A percentile compares a stretch with the other conserved stretches of the same genome.
Conservation (phyloP, 2,113 vertebrate genomes). For the Ailurus styani region DNA sequence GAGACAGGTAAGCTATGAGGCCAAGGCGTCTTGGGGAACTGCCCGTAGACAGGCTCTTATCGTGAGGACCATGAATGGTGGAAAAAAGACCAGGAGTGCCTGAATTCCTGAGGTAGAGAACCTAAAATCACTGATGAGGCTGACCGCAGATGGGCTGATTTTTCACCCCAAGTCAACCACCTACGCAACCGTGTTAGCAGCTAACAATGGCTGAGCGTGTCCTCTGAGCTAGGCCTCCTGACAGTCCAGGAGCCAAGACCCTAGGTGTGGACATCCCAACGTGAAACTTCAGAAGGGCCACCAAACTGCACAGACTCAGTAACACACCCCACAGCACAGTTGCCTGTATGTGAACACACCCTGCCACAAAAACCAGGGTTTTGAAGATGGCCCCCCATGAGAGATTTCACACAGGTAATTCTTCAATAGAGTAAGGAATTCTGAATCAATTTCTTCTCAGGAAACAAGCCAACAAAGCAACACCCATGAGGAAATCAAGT, state of each 20-base stretch:
- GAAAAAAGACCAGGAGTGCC: neutral
- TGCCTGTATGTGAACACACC: neutral
- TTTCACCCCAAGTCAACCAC: neutral
- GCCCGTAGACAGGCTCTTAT: neutral
- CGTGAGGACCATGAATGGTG: neutral
- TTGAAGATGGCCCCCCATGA: neutral
- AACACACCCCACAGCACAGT: too few relatives aligned
- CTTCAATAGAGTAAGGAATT: neutral
- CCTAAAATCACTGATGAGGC: neutral
- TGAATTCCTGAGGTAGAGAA: neutral
- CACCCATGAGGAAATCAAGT: neutral
- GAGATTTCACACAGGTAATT: neutral
- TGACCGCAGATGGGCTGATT: neutral
- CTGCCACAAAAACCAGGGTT: neutral
- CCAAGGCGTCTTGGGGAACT: neutral
- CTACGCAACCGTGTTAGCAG: neutral
- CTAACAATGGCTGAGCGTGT: neutral
- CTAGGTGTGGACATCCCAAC: neutral
- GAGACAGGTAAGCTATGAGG: neutral
- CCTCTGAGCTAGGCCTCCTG: neutral
- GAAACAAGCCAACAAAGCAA: neutral
- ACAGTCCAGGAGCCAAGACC: neutral
- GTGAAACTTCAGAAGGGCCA: neutral
- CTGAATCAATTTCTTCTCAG: neutral
- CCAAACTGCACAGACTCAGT: neutral